phyloP scores from a whole-genome alignment of 1,140 invertebrate species.

The Mercenaria mercenaria region DNA sequence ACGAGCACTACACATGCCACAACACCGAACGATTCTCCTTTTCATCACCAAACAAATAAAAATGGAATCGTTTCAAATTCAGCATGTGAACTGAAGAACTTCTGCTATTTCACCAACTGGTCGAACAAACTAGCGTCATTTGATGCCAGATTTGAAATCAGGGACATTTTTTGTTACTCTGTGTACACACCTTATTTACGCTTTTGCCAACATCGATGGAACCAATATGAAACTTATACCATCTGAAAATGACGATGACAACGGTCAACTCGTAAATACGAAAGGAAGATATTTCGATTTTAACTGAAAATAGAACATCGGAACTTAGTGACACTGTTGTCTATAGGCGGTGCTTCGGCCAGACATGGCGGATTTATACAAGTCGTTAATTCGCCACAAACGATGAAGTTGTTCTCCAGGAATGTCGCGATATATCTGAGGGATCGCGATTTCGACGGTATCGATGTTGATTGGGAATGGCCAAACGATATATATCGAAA shows the following conservation, averaged over 20 bases:
- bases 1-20: conserved; percentile 32
- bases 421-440: conserved; percentile 93
- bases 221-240: conserved; percentile 62
- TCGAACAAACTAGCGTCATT: conserved; percentile 94
- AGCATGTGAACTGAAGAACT: conserved; percentile 39
- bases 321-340: conserved; percentile 80
- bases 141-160: conserved; percentile 93
- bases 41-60: conserved; percentile 9
- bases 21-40: conserved; percentile 33
- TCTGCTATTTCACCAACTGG: conserved; percentile 97
- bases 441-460: conserved; percentile 97
- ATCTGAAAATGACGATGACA: conserved; percentile 73
- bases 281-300: conserved; percentile 66
- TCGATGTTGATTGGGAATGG: conserved; percentile 98
- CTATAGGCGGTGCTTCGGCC: conserved; percentile 65
- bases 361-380: conserved; percentile 70
- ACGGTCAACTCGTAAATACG: conserved; percentile 25
- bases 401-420: conserved; percentile 71
- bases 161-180: conserved; percentile 94
- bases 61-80: conserved; percentile 23
- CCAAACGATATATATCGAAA: conserved; percentile 87
- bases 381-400: conserved; percentile 69
- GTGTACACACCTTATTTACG: conserved; percentile 97
- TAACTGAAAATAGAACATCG: conserved; percentile 96
- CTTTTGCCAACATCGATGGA: conserved; percentile 92